Evolutionary conservation across 2,113 vertebrate species (phyloP).

Genomic region (Malurus alboscapulatus): DNA sequence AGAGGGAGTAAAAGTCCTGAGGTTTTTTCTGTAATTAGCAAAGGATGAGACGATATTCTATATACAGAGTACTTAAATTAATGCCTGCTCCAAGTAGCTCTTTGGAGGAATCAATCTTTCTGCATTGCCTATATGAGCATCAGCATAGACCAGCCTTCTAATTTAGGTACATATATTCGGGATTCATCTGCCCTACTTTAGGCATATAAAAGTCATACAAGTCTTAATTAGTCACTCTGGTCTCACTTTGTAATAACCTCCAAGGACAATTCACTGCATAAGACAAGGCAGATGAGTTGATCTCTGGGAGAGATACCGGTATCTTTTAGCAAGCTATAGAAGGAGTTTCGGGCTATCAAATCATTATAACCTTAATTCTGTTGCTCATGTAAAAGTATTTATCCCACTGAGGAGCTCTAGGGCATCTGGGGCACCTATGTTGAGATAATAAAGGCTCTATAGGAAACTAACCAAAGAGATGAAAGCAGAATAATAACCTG

Average conservation of each 20-base stretch:
- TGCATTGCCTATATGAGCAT: background rate
- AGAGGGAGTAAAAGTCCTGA: background rate
- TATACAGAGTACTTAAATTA: constrained; percentile 13
- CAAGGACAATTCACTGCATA: background rate
- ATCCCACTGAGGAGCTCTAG: background rate
- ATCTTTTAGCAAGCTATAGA: background rate
- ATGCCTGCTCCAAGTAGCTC: background rate
- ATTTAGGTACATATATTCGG: constrained; percentile 11
- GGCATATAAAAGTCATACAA: background rate
- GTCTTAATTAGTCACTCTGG: constrained; percentile 19
- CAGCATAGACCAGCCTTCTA: constrained; percentile 1
- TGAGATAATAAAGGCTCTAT: background rate
- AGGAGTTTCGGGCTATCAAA: background rate
- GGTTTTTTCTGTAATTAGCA: constrained; percentile 25
- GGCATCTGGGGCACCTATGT: background rate
- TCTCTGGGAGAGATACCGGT: background rate
- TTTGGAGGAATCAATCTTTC: constrained; percentile 22
- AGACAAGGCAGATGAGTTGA: background rate
- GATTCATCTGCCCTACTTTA: constrained; percentile 36
- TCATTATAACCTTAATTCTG: background rate
- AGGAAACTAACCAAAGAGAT: background rate
- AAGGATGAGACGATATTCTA: background rate
- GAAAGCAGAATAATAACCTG: background rate
- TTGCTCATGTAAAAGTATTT: background rate
- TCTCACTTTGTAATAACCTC: constrained; percentile 18